These are phyloP conservation scores for Rhimphoctona megacephalus DNA, from an alignment of 2,888 invertebrate genomes.

Conservation along the genomic window DNA sequence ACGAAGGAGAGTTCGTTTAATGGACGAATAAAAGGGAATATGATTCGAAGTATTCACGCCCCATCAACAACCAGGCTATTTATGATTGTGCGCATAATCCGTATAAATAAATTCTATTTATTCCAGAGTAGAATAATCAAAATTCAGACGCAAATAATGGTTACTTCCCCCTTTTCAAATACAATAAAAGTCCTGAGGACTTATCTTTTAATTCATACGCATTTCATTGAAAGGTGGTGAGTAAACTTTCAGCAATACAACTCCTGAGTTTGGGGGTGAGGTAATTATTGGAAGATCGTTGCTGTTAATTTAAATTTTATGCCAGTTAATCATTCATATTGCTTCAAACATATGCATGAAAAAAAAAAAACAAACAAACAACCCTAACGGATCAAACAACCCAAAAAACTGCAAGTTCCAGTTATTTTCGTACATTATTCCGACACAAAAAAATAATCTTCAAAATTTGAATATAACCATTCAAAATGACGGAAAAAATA, in stretches of 20 bases:
- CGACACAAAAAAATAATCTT: no score
- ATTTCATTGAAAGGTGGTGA: not conserved
- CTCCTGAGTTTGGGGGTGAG: not conserved
- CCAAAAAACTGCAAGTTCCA: no score
- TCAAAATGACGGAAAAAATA: no score
- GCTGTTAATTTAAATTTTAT: not conserved
- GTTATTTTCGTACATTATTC: no score
- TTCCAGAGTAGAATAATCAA: not conserved
- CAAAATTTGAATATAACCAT: no score
- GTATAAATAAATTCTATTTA: not conserved
- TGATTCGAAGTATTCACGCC: conserved; percentile 36
- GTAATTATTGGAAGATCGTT: not conserved
- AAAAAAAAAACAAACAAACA: no score
- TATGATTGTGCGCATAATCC: not conserved
- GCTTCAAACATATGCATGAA: not conserved
- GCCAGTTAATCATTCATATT: not conserved
- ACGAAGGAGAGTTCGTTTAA: conserved; percentile 40
- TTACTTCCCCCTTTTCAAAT: not conserved
- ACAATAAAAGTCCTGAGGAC: no score
- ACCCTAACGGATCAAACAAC: no score
- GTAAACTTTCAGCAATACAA: not conserved
- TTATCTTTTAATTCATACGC: not conserved
- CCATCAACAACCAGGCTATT: conserved; percentile 46
- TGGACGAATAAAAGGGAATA: conserved; percentile 40
- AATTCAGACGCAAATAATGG: not conserved